These are phyloP conservation scores for Choristoneura fumiferana DNA, from an alignment of 1,140 invertebrate species.

Conservation along the genomic window DNA sequence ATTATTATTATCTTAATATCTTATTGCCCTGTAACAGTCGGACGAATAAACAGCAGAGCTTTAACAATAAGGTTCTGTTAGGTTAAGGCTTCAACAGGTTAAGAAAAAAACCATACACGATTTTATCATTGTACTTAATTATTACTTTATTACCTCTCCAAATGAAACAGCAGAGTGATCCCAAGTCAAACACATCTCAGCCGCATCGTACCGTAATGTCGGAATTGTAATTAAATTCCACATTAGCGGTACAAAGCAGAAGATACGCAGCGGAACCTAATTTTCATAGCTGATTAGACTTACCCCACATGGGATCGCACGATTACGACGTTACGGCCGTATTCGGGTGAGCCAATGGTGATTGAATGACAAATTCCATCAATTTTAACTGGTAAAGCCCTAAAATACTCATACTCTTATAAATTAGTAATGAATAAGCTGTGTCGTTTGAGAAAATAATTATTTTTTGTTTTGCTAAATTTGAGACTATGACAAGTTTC, in stretches of 20 bases:
- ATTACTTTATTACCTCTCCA: constrained; percentile 29
- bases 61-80: no score
- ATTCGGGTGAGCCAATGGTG: constrained; percentile 31
- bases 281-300: constrained; percentile 77
- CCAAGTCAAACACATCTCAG: constrained; percentile 28
- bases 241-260: constrained; percentile 68
- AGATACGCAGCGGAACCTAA: constrained; percentile 73
- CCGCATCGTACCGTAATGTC: constrained; percentile 54
- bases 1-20: no score
- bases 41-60: no score
- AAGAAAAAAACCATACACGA: constrained; percentile 25
- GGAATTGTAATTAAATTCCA: constrained; percentile 75
- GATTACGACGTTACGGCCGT: constrained; percentile 54
- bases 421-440: no score
- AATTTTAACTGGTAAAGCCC: no score
- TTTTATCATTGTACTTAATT: constrained; percentile 21
- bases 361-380: not conserved
- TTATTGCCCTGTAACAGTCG: no score
- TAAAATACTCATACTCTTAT: no score
- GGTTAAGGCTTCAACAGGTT: no score
- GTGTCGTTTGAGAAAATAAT: constrained; percentile 1
- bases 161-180: constrained; percentile 64
- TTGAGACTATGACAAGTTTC: no score
- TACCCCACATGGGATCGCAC: constrained; percentile 66
- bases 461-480: no score